Base-by-base conservation (phyloP, 2,113 vertebrate genomes). In the Malurus cyaneus region DNA sequence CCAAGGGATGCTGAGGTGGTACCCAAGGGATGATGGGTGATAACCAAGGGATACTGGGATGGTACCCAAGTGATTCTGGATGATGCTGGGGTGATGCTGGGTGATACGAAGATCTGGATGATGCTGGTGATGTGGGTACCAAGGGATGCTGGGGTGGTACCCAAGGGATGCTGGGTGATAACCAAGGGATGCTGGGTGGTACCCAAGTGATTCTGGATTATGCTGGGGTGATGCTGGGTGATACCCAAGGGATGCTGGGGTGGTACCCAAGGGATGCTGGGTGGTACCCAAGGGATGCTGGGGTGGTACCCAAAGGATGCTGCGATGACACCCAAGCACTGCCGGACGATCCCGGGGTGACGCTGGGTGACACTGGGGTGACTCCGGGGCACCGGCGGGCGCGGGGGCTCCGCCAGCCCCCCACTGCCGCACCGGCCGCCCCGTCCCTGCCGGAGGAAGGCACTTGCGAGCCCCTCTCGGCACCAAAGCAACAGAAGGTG, bases 401-500 rank as follows among this genome's bases (percentile, higher is more conserved):
- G 3, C 2, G 12, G 54, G 60, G 86, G 69, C 17, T 39, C n/a
- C 16, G 0, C 4, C 20, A 69, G 23, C 60, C 54, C 84, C 76
- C 47, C 24, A 0, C 11, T 84, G 12, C 11, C 3, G 2, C 36
- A 0, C 50, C 6, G 44, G 65, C 71, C 41, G 3, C 71, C 62
- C 92, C 5, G 5, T 60, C 92, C 86, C 71, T 82, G 83, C 39
- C 2, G 1, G 49, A 60, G 44, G 52, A 56, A 91, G 86, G 86
- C 89, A n/a, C 84, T 86, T 29, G 62, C 21, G 15, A 64, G 89
- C 44, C 92, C 86, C 46, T 83, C 44, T 64, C 32, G 21, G 86
- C 95, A 94, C 89, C 89, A 69, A 86, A 94, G 92, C 91, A 78
- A 89, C 94, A 94, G 86, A 91, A 96, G 91, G 94, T 88, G 91